These are phyloP conservation scores for Narcine bancroftii DNA, from an alignment of 2,113 vertebrate species.

Conservation along the genomic window DNA sequence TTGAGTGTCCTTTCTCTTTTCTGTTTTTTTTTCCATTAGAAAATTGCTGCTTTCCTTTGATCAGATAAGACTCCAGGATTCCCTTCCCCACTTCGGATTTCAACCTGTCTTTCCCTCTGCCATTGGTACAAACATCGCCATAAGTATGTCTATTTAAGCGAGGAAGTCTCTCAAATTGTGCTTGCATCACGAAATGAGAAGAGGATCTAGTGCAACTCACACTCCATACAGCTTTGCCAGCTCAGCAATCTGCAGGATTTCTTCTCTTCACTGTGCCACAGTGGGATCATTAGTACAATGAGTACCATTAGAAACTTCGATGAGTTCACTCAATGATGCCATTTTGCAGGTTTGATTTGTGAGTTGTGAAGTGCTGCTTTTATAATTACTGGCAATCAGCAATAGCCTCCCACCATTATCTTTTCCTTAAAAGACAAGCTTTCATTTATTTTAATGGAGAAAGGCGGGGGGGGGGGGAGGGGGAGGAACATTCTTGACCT, in stretches of 20 bases:
- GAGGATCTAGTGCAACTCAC: not conserved
- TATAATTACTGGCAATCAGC: not conserved
- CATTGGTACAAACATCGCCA: not conserved
- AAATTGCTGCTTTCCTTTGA: not conserved
- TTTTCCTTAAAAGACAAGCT: not conserved
- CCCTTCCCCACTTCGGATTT: not conserved
- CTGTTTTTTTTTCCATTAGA: not conserved
- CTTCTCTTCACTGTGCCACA: not conserved
- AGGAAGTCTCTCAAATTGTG: too few species aligned
- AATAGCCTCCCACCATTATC: not conserved
- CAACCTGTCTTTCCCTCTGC: not conserved
- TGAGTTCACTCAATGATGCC: not conserved
- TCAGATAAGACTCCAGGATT: not conserved
- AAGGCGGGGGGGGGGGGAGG: too few species aligned
- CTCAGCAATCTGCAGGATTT: not conserved
- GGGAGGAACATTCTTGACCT: not conserved
- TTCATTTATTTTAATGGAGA: not conserved
- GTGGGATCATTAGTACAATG: not conserved
- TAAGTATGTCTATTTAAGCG: not conserved
- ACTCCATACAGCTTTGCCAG: not conserved
- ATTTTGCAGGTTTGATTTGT: not conserved
- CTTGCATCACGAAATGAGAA: not conserved
- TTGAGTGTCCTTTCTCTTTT: not conserved
- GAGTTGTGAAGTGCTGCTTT: constrained; percentile 8
- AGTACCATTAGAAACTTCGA: not conserved